Evolutionary conservation across 1,140 invertebrate species (phyloP).

Genomic region (Anagrus nilaparvatae): DNA sequence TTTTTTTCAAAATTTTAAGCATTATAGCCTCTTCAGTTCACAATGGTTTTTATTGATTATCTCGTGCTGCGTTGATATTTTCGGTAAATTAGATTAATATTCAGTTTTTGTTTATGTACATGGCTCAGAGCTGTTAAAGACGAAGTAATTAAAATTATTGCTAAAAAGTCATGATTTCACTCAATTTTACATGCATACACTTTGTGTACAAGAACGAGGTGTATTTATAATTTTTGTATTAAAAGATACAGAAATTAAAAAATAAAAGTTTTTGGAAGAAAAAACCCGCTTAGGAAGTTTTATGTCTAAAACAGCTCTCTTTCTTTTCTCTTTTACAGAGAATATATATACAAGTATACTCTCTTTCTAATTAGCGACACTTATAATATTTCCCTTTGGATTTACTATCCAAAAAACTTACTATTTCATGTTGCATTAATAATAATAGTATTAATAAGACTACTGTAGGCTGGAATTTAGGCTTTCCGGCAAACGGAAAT

Average conservation of each 20-base stretch:
- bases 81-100: constrained; percentile 14
- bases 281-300: background rate
- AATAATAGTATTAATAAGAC: too few species aligned
- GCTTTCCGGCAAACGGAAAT: constrained; percentile 55
- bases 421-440: constrained; percentile 26
- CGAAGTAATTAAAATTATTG: too few species aligned
- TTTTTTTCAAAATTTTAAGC: too few species aligned
- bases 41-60: constrained; percentile 23
- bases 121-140: constrained; percentile 34
- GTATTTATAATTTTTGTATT: too few species aligned
- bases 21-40: too few species aligned
- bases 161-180: constrained; percentile 15
- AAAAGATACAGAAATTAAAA: too few species aligned
- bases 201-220: constrained; percentile 13
- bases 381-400: background rate
- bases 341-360: background rate
- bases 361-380: background rate
- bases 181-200: constrained; percentile 15
- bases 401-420: constrained; percentile 23
- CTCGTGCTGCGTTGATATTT: constrained; percentile 19
- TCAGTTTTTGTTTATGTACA: constrained; percentile 34
- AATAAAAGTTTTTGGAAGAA: too few species aligned
- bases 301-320: background rate
- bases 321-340: background rate
- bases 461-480: constrained; percentile 43